Percentiles rank a stretch among this genome's conserved stretches.
These are phyloP conservation scores for Drosophila pruinosa DNA, from an alignment of 1,140 invertebrate genomes.

Conservation along the genomic window DNA sequence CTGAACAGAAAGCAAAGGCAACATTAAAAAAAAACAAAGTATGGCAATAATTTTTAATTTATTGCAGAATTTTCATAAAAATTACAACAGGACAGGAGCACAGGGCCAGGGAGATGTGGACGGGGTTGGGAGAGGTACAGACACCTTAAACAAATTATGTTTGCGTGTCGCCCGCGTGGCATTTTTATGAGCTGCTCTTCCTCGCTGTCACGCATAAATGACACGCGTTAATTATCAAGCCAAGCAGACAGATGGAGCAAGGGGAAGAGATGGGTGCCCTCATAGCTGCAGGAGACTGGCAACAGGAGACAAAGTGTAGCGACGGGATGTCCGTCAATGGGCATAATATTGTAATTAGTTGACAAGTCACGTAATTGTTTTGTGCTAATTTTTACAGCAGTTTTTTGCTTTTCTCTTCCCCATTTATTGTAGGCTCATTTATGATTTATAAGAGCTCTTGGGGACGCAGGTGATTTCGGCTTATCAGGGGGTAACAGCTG, in stretches of 20 bases:
- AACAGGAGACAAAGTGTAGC: conserved; percentile 29
- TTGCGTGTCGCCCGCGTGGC: conserved; percentile 64
- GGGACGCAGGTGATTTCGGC: not conserved
- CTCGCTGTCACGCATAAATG: conserved; percentile 60
- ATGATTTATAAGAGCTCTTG: conserved; percentile 12
- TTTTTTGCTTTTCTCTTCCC: conserved; percentile 10
- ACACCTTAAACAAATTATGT: conserved; percentile 70
- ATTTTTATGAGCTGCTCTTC: conserved; percentile 66
- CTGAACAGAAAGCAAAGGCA: conserved; percentile 22
- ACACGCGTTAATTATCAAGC: conserved; percentile 74
- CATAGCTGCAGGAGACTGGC: conserved; percentile 14
- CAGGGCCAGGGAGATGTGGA: not conserved
- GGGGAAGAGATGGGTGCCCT: not conserved
- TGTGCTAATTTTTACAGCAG: conserved; percentile 59
- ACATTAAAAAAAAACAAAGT: conserved; percentile 43
- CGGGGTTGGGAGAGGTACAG: not conserved
- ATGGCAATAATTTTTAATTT: conserved; percentile 79
- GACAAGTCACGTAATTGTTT: conserved; percentile 74
- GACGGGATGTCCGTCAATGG: conserved; percentile 40
- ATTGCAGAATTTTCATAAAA: conserved; percentile 78
- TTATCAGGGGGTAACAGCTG: not conserved
- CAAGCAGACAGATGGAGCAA: not conserved
- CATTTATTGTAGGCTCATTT: not conserved
- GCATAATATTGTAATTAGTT: conserved; percentile 77
- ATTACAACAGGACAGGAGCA: conserved; percentile 33